A percentile compares a stretch with the other conserved stretches of the same genome.
Conservation (phyloP, 1,140 invertebrate genomes). For the Cydia splendana region DNA sequence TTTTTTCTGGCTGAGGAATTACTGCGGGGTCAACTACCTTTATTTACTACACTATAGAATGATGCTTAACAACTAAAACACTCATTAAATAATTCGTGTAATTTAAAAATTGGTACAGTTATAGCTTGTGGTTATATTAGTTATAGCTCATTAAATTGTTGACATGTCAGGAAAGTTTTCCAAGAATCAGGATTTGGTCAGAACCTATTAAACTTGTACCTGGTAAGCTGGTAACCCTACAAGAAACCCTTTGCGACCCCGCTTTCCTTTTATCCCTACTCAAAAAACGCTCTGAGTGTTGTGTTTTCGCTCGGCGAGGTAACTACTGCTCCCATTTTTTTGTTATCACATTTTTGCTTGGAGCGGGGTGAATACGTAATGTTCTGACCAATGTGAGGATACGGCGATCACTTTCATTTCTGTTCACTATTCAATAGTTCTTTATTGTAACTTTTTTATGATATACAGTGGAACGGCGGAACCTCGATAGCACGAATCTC, state of each 20-base stretch:
- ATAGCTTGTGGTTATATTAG: too few relatives aligned
- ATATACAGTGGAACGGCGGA: too few relatives aligned
- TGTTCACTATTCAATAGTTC: background rate
- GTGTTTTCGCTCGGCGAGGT: slow-evolving; percentile 57
- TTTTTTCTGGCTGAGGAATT: too few relatives aligned
- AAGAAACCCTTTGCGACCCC: slow-evolving; percentile 48
- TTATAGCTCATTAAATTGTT: too few relatives aligned
- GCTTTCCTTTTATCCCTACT: slow-evolving; percentile 71
- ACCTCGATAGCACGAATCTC: too few relatives aligned
- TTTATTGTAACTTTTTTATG: background rate
- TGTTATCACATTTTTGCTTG: slow-evolving; percentile 63
- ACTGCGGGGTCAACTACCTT: too few relatives aligned
- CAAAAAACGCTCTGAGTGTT: slow-evolving; percentile 69
- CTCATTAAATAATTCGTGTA: too few relatives aligned
- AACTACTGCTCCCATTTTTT: slow-evolving; percentile 70
- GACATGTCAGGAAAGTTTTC: too few relatives aligned
- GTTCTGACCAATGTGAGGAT: background rate
- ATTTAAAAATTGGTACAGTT: too few relatives aligned
- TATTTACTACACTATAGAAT: too few relatives aligned
- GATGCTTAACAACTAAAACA: too few relatives aligned
- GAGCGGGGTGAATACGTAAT: slow-evolving; percentile 41
- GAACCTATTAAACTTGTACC: background rate
- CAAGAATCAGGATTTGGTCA: background rate
- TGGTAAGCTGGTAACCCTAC: background rate
- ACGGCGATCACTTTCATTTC: background rate